A percentile compares a stretch with the other conserved stretches of the same genome.
These are phyloP conservation scores for Mamestra brassicae DNA, from an alignment of 2,888 invertebrate genomes.

Conservation along the genomic window DNA sequence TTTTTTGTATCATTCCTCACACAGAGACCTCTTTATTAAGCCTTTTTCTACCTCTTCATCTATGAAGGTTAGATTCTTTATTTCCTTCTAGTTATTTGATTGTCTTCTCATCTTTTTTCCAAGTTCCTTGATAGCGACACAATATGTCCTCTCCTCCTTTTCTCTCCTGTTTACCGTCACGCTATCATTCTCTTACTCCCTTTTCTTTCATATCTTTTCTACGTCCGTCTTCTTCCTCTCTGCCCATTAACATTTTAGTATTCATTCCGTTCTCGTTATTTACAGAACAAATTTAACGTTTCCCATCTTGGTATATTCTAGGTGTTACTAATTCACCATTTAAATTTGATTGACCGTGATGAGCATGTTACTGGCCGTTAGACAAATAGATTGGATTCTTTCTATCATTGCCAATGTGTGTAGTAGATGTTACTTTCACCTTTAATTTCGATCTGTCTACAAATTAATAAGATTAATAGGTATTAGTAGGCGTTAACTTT, in stretches of 20 bases:
- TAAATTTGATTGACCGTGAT: slow-evolving; percentile 6
- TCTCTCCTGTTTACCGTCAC: neutral
- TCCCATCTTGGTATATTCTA: neutral
- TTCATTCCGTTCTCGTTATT: neutral
- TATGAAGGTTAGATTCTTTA: too few relatives aligned
- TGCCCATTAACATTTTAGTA: neutral
- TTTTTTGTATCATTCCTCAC: too few relatives aligned
- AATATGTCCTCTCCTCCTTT: neutral
- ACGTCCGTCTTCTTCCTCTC: neutral
- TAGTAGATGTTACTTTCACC: slow-evolving; percentile 27
- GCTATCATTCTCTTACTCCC: neutral
- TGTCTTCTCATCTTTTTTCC: neutral
- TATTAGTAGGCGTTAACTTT: neutral
- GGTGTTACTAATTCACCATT: slow-evolving; percentile 7
- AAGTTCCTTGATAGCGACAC: neutral
- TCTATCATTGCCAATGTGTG: slow-evolving; percentile 11
- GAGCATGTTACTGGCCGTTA: slow-evolving; percentile 13
- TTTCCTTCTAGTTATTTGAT: neutral
- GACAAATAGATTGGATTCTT: slow-evolving; percentile 32
- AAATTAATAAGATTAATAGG: neutral
- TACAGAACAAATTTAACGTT: slow-evolving; percentile 12
- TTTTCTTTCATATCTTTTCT: neutral
- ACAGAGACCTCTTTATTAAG: too few relatives aligned
- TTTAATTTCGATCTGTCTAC: slow-evolving; percentile 1
- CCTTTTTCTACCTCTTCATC: too few relatives aligned